Conservation (phyloP, 2,797 vertebrate species). For the Thamnophis elegans region DNA sequence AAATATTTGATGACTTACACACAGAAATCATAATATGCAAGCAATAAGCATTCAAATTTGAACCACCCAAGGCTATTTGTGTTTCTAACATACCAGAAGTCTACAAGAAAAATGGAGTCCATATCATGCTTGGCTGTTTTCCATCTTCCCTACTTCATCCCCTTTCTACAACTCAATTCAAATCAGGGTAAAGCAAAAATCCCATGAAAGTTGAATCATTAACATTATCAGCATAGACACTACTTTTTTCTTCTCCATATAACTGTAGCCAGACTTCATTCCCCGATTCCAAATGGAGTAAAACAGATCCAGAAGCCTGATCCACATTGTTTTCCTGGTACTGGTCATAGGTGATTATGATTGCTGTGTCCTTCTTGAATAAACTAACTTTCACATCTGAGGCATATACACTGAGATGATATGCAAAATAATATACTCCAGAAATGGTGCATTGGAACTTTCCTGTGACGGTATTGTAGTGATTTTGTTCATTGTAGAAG, state of each 20-base stretch:
- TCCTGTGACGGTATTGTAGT: conserved; percentile 77
- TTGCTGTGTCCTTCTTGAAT: conserved; percentile 73
- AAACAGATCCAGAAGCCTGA: conserved; percentile 72
- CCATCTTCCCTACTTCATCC: background rate
- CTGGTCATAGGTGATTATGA: conserved; percentile 78
- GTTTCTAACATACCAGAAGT: conserved; percentile 8
- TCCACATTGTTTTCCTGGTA: conserved; percentile 76
- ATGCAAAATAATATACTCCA: conserved; percentile 79
- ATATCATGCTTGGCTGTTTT: background rate
- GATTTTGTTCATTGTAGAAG: conserved; percentile 80
- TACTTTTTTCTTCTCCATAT: conserved; percentile 65
- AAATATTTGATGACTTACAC: background rate
- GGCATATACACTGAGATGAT: conserved; percentile 81
- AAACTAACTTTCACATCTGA: conserved; percentile 77
- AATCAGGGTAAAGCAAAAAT: conserved; percentile 77
- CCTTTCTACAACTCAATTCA: conserved; percentile 23
- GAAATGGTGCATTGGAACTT: conserved; percentile 79
- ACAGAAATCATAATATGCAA: background rate
- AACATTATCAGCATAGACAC: conserved; percentile 76
- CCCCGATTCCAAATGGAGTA: conserved; percentile 71
- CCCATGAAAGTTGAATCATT: conserved; percentile 80
- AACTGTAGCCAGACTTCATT: conserved; percentile 83
- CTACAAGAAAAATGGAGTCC: background rate
- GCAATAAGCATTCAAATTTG: background rate
- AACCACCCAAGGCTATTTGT: background rate